Evolutionary conservation across 2,113 vertebrate genomes (phyloP).

Genomic region (Diadophis punctatus): DNA sequence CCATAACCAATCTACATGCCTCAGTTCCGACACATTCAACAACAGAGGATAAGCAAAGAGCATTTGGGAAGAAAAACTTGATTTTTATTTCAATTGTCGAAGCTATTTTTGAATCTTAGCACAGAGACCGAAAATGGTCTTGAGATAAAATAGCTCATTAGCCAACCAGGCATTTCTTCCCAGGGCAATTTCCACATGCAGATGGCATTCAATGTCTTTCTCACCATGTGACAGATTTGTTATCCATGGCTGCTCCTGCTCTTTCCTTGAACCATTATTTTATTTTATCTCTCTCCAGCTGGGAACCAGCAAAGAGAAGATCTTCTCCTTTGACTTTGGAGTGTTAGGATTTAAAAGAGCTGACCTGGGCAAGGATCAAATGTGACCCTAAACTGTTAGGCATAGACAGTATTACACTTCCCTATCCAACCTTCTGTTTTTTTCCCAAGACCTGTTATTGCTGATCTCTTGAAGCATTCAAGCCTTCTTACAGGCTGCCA

Average conservation of each 20-base stretch:
- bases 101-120: neutral
- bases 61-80: neutral
- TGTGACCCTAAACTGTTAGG: constrained; percentile 68
- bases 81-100: neutral
- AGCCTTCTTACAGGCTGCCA: neutral
- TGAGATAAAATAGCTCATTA: neutral
- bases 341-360: constrained; percentile 59
- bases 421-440: constrained; percentile 18
- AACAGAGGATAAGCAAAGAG: neutral
- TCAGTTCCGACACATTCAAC: neutral
- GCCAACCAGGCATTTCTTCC: neutral
- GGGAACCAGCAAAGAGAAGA: neutral
- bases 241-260: rapidly evolving
- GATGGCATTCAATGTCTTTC: neutral
- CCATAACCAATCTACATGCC: neutral
- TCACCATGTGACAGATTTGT: neutral
- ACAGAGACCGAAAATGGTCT: neutral
- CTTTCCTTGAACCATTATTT: rapidly evolving
- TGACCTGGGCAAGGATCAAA: constrained; percentile 58
- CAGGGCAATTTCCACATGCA: neutral
- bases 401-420: constrained; percentile 33
- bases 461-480: constrained; percentile 25
- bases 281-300: neutral
- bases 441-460: neutral
- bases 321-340: constrained; percentile 61